A percentile compares a stretch with the other conserved stretches of the same genome.
Conservation (phyloP, 35 echinoderm and acorn worm species). For the Stichopus chloronotus region DNA sequence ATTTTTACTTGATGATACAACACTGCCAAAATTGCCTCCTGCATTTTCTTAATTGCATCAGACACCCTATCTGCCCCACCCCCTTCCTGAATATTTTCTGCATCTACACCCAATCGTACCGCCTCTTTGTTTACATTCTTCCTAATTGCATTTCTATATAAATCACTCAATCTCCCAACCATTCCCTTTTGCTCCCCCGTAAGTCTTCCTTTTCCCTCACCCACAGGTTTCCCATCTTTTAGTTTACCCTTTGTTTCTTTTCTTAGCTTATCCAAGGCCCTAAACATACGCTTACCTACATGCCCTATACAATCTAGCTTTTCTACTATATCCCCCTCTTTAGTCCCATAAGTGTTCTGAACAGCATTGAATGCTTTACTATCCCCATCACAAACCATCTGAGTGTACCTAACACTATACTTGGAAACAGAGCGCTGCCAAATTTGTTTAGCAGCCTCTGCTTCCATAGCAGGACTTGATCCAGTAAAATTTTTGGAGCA, state of each 20-base stretch:
- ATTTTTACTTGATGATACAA: no score
- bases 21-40: no score
- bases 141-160: no score
- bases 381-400: conserved; percentile 56
- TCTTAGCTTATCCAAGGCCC: conserved; percentile 9
- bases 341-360: conserved; percentile 41
- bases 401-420: conserved; percentile 24
- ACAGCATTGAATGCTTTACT: conserved; percentile 40
- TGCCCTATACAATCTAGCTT: conserved; percentile 63
- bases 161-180: no score
- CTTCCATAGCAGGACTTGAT: conserved; percentile 27
- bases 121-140: no score
- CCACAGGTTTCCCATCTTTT: conserved; percentile 3
- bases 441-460: neutral
- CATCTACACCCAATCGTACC: no score
- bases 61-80: neutral
- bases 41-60: neutral
- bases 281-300: conserved; percentile 39
- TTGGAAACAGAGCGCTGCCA: conserved; percentile 27
- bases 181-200: conserved; percentile 47
- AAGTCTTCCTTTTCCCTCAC: conserved; percentile 35
- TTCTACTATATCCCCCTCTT: conserved; percentile 23
- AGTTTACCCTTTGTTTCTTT: conserved; percentile 40
- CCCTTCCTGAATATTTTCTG: no score
- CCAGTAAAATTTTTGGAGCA: conserved; percentile 31